phyloP scores from a whole-genome alignment of 2,888 invertebrate species.

The Erpobdella octoculata region DNA sequence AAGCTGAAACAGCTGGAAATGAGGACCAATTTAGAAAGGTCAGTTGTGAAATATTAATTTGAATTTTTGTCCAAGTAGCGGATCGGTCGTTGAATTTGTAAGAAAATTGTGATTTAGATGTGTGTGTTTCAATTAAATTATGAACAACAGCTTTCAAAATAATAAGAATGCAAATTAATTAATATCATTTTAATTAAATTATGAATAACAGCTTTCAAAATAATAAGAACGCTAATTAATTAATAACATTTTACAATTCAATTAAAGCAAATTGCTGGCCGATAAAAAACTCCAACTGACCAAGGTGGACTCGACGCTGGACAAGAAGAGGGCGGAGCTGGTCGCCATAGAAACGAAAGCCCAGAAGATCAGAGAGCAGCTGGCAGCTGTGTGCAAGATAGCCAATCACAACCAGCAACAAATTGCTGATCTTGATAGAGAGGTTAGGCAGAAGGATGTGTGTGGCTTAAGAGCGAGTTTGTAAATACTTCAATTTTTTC shows the following conservation, averaged over 20 bases:
- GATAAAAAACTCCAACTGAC: not conserved
- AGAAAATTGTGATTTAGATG: not conserved
- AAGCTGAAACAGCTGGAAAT: conserved; percentile 7
- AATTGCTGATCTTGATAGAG: not conserved
- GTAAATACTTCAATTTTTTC: not conserved
- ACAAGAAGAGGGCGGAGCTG: not conserved
- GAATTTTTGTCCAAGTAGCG: not conserved
- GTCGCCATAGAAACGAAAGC: not conserved
- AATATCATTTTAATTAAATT: not conserved
- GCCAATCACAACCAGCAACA: not conserved
- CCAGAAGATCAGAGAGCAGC: conserved; percentile 10
- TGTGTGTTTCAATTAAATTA: not conserved
- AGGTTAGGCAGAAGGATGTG: not conserved
- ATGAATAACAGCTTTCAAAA: not conserved
- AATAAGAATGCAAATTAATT: not conserved
- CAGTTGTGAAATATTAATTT: not conserved
- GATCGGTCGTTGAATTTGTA: not conserved
- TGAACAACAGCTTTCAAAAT: not conserved
- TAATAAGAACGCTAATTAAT: not conserved
- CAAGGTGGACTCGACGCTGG: not conserved
- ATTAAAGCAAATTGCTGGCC: not conserved
- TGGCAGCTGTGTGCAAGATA: not conserved
- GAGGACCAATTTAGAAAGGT: conserved; percentile 4
- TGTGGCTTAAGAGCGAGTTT: not conserved
- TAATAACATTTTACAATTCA: not conserved